These are phyloP conservation scores for Cryptocephalus moraei DNA, from an alignment of 2,888 invertebrate genomes.

Conservation along the genomic window DNA sequence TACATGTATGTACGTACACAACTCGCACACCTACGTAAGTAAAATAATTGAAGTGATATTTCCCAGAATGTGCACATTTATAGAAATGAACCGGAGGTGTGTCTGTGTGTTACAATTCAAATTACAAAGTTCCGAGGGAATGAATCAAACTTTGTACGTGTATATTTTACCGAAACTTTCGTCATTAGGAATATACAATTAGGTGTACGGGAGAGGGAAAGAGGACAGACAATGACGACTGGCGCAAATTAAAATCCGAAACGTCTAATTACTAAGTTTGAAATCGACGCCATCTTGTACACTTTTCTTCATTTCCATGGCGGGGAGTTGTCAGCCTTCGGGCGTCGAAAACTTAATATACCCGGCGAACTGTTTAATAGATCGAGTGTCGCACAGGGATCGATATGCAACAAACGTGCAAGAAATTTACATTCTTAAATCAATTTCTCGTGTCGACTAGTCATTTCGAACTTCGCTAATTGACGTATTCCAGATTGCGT, in stretches of 20 bases:
- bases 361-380: neutral
- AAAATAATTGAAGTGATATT: neutral
- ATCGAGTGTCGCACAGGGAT: too few species aligned
- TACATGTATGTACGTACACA: too few species aligned
- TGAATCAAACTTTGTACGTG: constrained; percentile 30
- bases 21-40: too few species aligned
- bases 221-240: constrained; percentile 27
- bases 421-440: too few species aligned
- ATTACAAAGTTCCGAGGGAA: constrained; percentile 27
- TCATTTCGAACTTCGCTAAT: too few species aligned
- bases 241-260: constrained; percentile 31
- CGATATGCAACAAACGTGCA: neutral
- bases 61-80: constrained; percentile 17
- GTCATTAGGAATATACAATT: constrained; percentile 28
- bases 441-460: too few species aligned
- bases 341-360: constrained; percentile 8
- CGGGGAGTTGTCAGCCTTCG: constrained; percentile 8
- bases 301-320: constrained; percentile 23
- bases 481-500: too few species aligned
- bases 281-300: constrained; percentile 31
- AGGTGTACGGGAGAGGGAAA: constrained; percentile 20
- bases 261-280: constrained; percentile 32
- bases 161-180: constrained; percentile 30
- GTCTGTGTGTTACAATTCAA: constrained; percentile 26
- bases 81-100: constrained; percentile 23